A percentile compares a stretch with the other conserved stretches of the same genome.
Evolutionary conservation across 2,113 vertebrate genomes (phyloP).

Genomic region (Cyanoderma ruficeps): DNA sequence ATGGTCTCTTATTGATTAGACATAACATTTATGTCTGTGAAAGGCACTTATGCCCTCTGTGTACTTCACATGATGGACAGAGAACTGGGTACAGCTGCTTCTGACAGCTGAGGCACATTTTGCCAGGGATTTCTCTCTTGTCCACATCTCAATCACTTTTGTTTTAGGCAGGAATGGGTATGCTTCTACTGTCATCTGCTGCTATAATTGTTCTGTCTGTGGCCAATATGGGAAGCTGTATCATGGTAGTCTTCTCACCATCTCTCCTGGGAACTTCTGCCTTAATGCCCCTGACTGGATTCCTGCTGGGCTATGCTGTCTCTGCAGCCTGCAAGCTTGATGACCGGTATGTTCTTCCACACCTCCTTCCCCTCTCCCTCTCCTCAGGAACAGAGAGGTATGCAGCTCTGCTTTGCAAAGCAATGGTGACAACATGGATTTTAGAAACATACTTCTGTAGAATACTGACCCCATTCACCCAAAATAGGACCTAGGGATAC

Average conservation of each 20-base stretch:
- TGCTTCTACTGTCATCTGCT: constrained; percentile 64
- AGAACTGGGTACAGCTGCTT: neutral
- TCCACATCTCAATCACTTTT: neutral
- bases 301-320: constrained; percentile 77
- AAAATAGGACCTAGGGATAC: neutral
- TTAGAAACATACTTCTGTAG: neutral
- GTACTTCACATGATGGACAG: neutral
- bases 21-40: neutral
- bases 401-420: neutral
- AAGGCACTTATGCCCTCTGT: neutral
- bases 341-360: constrained; percentile 65
- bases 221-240: constrained; percentile 53
- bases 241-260: constrained; percentile 73
- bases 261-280: constrained; percentile 71
- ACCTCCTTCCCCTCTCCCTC: neutral
- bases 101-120: neutral
- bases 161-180: constrained; percentile 72
- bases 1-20: neutral
- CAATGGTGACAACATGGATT: neutral
- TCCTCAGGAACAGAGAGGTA: neutral
- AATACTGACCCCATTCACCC: neutral
- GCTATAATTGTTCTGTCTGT: constrained; percentile 51
- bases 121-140: neutral
- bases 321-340: constrained; percentile 75
- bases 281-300: constrained; percentile 83